Percentiles rank a stretch among this genome's conserved stretches.
phyloP scores from a whole-genome alignment of 1,140 invertebrate species.

The Bombus impatiens region DNA sequence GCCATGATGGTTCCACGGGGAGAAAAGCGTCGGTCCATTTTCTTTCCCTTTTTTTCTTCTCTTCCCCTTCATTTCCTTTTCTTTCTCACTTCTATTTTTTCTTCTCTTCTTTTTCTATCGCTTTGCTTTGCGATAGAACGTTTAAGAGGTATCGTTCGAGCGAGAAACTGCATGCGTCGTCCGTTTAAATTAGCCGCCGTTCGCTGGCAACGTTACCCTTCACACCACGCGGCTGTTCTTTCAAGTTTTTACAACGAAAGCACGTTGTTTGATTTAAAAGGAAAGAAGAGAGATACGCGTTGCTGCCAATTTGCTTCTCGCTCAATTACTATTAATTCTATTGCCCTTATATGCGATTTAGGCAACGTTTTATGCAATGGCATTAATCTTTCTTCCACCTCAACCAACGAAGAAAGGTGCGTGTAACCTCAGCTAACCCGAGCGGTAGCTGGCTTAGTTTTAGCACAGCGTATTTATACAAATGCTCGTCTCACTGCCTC shows the following conservation, averaged over 20 bases:
- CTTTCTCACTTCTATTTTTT: background rate
- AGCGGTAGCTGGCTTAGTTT: too few relatives aligned
- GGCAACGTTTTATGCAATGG: too few relatives aligned
- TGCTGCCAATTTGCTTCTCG: background rate
- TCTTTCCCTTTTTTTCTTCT: background rate
- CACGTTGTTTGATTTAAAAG: background rate
- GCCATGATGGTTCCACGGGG: slow-evolving; percentile 54
- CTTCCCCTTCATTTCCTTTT: background rate
- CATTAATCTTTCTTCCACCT: too few relatives aligned
- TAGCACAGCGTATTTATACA: too few relatives aligned
- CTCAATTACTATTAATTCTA: background rate
- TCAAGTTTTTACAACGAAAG: background rate
- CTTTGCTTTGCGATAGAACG: slow-evolving; percentile 44
- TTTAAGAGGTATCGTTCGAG: slow-evolving; percentile 54
- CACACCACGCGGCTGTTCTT: background rate
- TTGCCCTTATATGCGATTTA: too few relatives aligned
- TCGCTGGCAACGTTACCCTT: background rate
- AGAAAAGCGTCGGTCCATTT: slow-evolving; percentile 42
- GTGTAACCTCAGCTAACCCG: too few relatives aligned
- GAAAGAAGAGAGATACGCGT: background rate
- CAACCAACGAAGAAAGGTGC: too few relatives aligned
- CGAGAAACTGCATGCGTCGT: slow-evolving; percentile 19
- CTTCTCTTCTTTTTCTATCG: background rate
- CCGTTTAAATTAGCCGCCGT: slow-evolving; percentile 29
- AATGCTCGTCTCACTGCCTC: too few relatives aligned